Conservation (phyloP, 2,797 vertebrate genomes). For the Helarctos malayanus region DNA sequence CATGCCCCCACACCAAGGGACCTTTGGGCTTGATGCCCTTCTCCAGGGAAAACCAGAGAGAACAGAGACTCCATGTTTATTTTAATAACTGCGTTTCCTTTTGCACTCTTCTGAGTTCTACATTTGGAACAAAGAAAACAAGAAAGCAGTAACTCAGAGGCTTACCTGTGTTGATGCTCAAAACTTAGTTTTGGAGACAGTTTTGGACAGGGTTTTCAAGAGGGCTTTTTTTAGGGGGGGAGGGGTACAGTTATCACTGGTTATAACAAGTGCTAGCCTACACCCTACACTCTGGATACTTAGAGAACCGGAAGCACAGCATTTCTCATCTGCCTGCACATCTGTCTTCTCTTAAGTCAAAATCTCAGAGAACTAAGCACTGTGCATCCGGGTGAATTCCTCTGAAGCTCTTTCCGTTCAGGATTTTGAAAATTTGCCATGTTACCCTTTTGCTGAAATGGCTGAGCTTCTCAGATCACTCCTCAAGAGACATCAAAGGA, state of each 20-base stretch:
- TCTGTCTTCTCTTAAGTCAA: constrained; percentile 79
- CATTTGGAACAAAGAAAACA: constrained; percentile 31
- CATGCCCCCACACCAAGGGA: not conserved
- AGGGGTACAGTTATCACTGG: not conserved
- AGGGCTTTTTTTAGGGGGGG: rapidly evolving
- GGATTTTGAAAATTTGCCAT: constrained; percentile 77
- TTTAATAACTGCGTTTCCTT: constrained; percentile 35
- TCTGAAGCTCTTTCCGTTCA: constrained; percentile 70
- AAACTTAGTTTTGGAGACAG: not conserved
- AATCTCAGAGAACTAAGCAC: constrained; percentile 55
- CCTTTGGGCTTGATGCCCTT: not conserved
- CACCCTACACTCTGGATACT: not conserved
- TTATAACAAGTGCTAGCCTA: not conserved
- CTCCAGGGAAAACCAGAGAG: constrained; percentile 26
- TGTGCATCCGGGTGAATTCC: constrained; percentile 64
- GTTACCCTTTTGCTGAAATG: constrained; percentile 65
- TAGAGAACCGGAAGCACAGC: constrained; percentile 22
- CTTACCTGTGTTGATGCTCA: not conserved
- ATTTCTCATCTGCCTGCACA: constrained; percentile 56
- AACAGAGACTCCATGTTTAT: constrained; percentile 17
- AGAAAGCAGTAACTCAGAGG: not conserved
- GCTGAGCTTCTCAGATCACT: constrained; percentile 49
- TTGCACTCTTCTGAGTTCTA: constrained; percentile 56
- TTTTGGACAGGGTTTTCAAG: not conserved
- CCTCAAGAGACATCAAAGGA: constrained; percentile 66